Base-by-base conservation (phyloP, 2,113 vertebrate genomes). In the Alethe diademata region DNA sequence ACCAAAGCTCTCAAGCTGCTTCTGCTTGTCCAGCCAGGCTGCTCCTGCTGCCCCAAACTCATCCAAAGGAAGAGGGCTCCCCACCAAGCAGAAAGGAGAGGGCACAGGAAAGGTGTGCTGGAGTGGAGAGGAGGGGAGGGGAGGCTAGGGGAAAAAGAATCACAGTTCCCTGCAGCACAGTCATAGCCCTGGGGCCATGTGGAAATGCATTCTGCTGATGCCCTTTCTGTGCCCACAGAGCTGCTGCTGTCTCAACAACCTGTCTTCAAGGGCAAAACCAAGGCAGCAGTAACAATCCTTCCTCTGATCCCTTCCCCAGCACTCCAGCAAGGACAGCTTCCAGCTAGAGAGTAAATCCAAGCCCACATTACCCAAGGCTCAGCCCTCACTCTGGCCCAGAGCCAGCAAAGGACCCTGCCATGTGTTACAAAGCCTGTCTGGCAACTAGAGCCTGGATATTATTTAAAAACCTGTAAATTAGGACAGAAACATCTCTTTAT, bases 391-490 rank as follows among this genome's bases (percentile, higher is more conserved):
- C 53, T 19, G 15, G 42, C 33, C 47, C 24, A 53, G 62, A n/a
- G 31, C 14, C 61, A 82, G 35, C 48, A 58, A 33, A 78, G 69
- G 42, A 45, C 38, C 26, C 51, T 51, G n/a, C 17, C 75, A 42
- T 0, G 0, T 45, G 35, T n/a, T 47, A 47, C 57, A n/a, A 86
- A 64, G 48, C 2, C 80, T 45, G 16, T 13, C n/a, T 18, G 29
- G n/a, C 36, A 66, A 10, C 50, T 28, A 51, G 42, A 95, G 60
- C 64, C 69, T 69, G 38, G 33, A 12, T 54, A 45, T 66, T 56
- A 38, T 65, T 70, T 53, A 33, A 84, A 79, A 73, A 1, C 11
- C 18, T 78, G 28, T 36, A 65, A 73, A 72, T 81, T 31, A 69
- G 64, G 38, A 45, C 28, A 45, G 88, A 86, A 84, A 18, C 25